Base-by-base conservation (phyloP, 2,888 invertebrate species). In the Tubulanus polymorphus region DNA sequence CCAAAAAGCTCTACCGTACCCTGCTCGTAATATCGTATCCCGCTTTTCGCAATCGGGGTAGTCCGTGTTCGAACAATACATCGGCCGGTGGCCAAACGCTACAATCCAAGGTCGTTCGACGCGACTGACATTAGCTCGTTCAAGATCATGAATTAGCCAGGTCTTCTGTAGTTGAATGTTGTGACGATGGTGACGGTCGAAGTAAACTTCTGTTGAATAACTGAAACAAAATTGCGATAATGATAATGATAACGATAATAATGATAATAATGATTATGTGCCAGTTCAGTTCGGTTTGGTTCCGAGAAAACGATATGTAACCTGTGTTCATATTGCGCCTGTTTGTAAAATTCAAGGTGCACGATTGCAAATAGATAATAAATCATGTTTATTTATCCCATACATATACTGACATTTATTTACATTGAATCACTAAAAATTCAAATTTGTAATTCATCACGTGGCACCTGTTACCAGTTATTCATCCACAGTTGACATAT, bases 141-240 rank as follows among this genome's bases (percentile, higher is more conserved):
- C 56, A 12, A 74, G 53, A 46, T 72, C 70, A 46, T 63, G 59
- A n/a, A 63, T 62, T 18, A 74, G 55, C 73, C 74, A 74, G 5
- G 55, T 51, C 26, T 69, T 49, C 58, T 67, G 67, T 3, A 54
- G 46, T 1, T 65, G 57, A 1, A 64, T 55, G n/a, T n/a, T n/a
- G 46, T 63, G 93, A 79, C 92, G 92, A 63, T 86, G 85, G 12
- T 87, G 83, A 48, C 51, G 53, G 6, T 64, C 62, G 54, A 65
- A 66, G 45, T 71, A 68, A 2, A 68, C 65, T 53, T 73, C 71
- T 2, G 73, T 66, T 30, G 67, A 68, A 49, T 69, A 70, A 23
- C 48, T 48, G 48, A n/a, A 48, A 48, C 25, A 46, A 20, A 20
- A 28, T 12, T 2, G 26, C 18, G 27, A n/a, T n/a, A n/a, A n/a